Evolutionary conservation across 2,888 invertebrate genomes (phyloP).

Genomic region (Camponotus fellah): DNA sequence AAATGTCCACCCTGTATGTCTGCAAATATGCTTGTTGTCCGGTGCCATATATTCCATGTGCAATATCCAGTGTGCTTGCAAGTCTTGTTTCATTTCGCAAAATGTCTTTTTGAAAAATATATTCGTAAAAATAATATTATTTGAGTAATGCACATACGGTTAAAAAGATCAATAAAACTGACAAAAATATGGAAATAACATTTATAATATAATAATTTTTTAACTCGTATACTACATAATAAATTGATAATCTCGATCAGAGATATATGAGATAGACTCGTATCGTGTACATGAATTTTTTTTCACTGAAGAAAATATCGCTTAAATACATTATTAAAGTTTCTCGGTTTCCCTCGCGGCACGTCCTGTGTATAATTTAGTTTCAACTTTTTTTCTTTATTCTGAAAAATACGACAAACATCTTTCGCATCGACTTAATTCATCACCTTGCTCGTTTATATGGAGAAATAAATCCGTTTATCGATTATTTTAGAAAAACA

Average conservation of each 20-base stretch:
- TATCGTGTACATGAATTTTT: neutral
- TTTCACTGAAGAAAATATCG: neutral
- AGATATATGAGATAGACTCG: neutral
- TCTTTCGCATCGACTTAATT: neutral
- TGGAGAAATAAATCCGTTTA: constrained; percentile 6
- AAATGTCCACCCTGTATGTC: neutral
- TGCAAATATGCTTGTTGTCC: neutral
- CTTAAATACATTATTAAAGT: neutral
- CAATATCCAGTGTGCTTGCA: neutral
- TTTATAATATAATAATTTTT: neutral
- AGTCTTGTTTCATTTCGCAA: neutral
- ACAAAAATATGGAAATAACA: neutral
- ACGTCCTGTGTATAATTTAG: neutral
- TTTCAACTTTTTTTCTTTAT: neutral
- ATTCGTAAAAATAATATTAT: neutral
- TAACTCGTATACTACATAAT: neutral
- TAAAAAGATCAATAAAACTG: neutral
- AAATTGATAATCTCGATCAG: neutral
- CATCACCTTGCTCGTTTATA: neutral
- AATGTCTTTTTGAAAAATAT: neutral
- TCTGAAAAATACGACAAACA: neutral
- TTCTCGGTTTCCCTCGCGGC: neutral
- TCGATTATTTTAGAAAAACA: neutral
- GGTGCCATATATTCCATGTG: neutral
- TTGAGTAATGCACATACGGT: neutral